Evolutionary conservation across 2,888 invertebrate species (phyloP).

Genomic region (Onthophagus sagittarius): DNA sequence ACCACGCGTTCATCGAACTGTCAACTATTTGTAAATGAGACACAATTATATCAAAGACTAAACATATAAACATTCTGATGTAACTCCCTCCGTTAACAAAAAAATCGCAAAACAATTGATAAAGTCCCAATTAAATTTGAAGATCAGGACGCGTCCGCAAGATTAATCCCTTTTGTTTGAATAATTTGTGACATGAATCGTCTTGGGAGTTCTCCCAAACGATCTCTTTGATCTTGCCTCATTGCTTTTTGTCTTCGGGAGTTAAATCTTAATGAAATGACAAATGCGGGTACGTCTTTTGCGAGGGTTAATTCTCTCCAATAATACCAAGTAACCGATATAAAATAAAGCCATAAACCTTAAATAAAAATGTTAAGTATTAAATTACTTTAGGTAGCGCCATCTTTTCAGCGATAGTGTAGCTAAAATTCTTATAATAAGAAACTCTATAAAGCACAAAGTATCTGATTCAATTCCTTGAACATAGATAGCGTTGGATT

Average conservation of each 20-base stretch:
- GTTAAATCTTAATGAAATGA: conserved; percentile 3
- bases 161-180: conserved; percentile 10
- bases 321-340: conserved; percentile 15
- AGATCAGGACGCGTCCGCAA: conserved; percentile 13
- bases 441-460: neutral
- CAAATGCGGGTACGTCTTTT: conserved; percentile 13
- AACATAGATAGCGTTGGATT: neutral
- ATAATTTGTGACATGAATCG: conserved; percentile 8
- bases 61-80: neutral
- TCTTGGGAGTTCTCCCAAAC: conserved; percentile 14
- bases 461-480: too few species aligned
- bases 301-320: conserved; percentile 13
- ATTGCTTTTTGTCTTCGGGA: conserved; percentile 14
- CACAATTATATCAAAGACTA: neutral
- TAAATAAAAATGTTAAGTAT: neutral
- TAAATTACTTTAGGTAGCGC: neutral
- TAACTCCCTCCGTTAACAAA: neutral
- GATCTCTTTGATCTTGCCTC: conserved; percentile 17
- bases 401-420: neutral
- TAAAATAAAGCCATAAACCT: conserved; percentile 20
- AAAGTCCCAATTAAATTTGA: too few species aligned
- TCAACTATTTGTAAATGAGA: neutral
- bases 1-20: neutral
- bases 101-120: too few species aligned
- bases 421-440: neutral